These are phyloP conservation scores for Coenonympha glycerion DNA, from an alignment of 2,888 invertebrate species.

Conservation along the genomic window DNA sequence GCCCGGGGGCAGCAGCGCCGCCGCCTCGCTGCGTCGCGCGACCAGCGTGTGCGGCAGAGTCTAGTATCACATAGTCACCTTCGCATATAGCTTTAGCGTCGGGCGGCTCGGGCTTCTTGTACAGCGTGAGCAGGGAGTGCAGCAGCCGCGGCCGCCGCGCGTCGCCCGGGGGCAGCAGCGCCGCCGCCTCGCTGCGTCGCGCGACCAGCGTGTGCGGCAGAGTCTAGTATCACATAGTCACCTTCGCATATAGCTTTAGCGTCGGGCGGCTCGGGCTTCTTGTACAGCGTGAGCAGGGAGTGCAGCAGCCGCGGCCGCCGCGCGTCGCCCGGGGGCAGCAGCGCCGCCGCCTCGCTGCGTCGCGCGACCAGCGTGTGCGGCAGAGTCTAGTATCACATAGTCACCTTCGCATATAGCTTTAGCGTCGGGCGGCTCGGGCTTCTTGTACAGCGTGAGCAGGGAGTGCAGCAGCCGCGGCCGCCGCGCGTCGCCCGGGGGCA, in stretches of 20 bases:
- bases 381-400: no score
- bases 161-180: constrained; percentile 46
- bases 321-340: constrained; percentile 44
- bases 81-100: constrained; percentile 59
- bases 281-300: constrained; percentile 58
- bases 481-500: constrained; percentile 44
- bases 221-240: no score
- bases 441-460: constrained; percentile 61
- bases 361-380: constrained; percentile 61
- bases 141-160: constrained; percentile 49
- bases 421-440: constrained; percentile 54
- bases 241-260: constrained; percentile 60
- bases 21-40: constrained; percentile 53
- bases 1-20: constrained; percentile 46
- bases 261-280: constrained; percentile 56
- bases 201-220: constrained; percentile 61
- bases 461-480: constrained; percentile 54
- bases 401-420: constrained; percentile 62
- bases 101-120: constrained; percentile 55
- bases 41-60: constrained; percentile 64
- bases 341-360: constrained; percentile 47
- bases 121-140: constrained; percentile 59
- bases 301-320: constrained; percentile 54
- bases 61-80: no score
- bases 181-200: constrained; percentile 48